phyloP scores from a whole-genome alignment of 2,888 invertebrate genomes.

The Eristalis tenax region DNA sequence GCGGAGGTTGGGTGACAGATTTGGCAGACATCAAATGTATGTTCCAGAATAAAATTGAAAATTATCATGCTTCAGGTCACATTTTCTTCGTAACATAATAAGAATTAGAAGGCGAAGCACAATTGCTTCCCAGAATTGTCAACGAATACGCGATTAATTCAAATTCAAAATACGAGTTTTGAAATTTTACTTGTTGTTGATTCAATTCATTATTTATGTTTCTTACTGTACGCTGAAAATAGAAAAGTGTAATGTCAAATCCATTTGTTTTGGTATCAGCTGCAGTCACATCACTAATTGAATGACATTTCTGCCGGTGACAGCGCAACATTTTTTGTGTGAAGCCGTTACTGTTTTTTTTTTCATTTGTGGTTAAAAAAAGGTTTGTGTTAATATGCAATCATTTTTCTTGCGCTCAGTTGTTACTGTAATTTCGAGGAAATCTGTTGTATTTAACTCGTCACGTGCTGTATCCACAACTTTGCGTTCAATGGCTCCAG shows the following conservation, averaged over 20 bases:
- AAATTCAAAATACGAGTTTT: too few species aligned
- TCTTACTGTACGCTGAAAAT: conserved; percentile 5
- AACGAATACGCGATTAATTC: too few species aligned
- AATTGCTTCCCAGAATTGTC: too few species aligned
- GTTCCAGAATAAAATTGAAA: too few species aligned
- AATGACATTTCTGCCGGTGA: conserved; percentile 7
- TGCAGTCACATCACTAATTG: background rate
- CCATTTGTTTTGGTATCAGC: conserved; percentile 10
- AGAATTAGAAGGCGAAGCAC: too few species aligned
- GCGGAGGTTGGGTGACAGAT: too few species aligned
- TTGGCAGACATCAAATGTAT: too few species aligned
- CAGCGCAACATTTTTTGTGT: conserved; percentile 20
- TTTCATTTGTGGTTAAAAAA: conserved; percentile 20
- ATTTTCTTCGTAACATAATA: too few species aligned
- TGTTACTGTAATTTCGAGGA: conserved; percentile 55
- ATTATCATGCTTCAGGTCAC: too few species aligned
- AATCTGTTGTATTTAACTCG: conserved; percentile 28
- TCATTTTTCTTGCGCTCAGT: conserved; percentile 65
- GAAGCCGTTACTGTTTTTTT: conserved; percentile 5
- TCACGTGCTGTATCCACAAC: conserved; percentile 77
- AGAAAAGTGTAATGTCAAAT: background rate
- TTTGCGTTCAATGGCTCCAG: conserved; percentile 77
- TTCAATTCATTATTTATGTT: too few species aligned
- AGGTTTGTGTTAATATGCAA: conserved; percentile 61
- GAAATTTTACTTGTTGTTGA: too few species aligned